Evolutionary conservation across 2,113 vertebrate species (phyloP), one percentile per base, ranked within the genome.

Genomic region (Myxocyprinus asiaticus): DNA sequence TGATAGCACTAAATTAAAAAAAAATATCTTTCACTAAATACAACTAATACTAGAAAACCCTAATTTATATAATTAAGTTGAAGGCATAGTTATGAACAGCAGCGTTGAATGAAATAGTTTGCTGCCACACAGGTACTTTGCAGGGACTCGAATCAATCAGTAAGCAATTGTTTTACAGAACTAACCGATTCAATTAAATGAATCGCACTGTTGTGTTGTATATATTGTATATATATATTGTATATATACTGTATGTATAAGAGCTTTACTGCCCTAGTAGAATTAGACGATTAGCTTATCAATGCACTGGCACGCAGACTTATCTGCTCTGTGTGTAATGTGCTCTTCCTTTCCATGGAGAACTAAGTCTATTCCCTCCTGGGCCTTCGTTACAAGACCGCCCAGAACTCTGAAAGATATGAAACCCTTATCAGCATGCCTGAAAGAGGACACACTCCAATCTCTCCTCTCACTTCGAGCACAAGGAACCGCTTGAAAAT

Each of bases 301-400:
- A 72, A 74, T 66, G 67, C 70, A 51, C 73, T 58, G 59, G 69
- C 76, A 80, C 67, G 74, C 76, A 76, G 51, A 76, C 86, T 91
- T 90, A 91, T 92, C 92, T 61, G 82, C 82, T 72, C 85, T 83
- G 82, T 87, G 86, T 88, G 81, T 88, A 90, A 92, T 89, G 86
- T 84, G 70, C 71, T 85, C 86, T 82, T 77, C 75, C 81, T 79
- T 79, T 45, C 68, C 14, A 33, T 63, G 33, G 71, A 58, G 58
- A 68, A 68, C 79, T 22, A 69, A 88, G 87, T 86, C 79, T 67
- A 67, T 86, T 86, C 82, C 85, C 82, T 89, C 82, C 77, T 67
- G 83, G 69, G 66, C 86, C 83, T 67, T 59, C 50, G 80, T 85
- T 82, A 15, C 12, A 56, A 79, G 85, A 81, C 86, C 69, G 67